Conservation (phyloP, 2,888 invertebrate genomes). For the Drosophila helvetica region DNA sequence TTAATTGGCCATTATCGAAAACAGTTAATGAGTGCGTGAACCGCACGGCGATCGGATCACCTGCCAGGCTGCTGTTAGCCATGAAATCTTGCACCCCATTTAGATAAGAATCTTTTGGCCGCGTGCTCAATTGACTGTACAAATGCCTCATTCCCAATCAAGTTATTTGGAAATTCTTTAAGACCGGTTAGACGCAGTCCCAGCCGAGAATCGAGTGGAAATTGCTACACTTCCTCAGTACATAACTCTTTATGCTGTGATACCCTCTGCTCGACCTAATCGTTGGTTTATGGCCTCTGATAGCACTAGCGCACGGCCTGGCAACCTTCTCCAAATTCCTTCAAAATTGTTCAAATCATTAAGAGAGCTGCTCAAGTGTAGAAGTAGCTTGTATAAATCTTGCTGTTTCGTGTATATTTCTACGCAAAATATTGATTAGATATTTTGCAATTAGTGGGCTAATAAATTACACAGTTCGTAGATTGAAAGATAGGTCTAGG, state of each 20-base stretch:
- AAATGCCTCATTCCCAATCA: constrained; percentile 16
- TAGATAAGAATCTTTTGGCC: constrained; percentile 23
- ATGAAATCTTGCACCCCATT: constrained; percentile 14
- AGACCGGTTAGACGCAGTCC: constrained; percentile 16
- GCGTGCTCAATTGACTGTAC: constrained; percentile 24
- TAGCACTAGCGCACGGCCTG: constrained; percentile 10
- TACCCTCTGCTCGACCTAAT: constrained; percentile 18
- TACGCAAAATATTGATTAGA: constrained; percentile 33
- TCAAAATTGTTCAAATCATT: constrained; percentile 10
- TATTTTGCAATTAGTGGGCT: constrained; percentile 27
- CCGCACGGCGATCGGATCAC: constrained; percentile 18
- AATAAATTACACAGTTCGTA: constrained; percentile 24
- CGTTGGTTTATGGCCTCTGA: constrained; percentile 29
- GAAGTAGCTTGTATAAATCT: constrained; percentile 34
- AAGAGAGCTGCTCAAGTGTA: constrained; percentile 35
- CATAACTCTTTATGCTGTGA: constrained; percentile 32
- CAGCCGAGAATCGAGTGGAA: constrained; percentile 11
- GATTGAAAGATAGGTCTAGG: constrained; percentile 16
- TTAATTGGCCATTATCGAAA: constrained; percentile 55
- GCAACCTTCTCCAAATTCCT: constrained; percentile 1
- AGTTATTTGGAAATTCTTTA: constrained; percentile 10
- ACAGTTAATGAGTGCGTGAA: constrained; percentile 61
- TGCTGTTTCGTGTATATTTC: constrained; percentile 19
- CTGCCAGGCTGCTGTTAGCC: constrained; percentile 24
- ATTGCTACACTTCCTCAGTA: constrained; percentile 9